Evolutionary conservation across 2,797 vertebrate species (phyloP).

Genomic region (Acipenser transmontanus): DNA sequence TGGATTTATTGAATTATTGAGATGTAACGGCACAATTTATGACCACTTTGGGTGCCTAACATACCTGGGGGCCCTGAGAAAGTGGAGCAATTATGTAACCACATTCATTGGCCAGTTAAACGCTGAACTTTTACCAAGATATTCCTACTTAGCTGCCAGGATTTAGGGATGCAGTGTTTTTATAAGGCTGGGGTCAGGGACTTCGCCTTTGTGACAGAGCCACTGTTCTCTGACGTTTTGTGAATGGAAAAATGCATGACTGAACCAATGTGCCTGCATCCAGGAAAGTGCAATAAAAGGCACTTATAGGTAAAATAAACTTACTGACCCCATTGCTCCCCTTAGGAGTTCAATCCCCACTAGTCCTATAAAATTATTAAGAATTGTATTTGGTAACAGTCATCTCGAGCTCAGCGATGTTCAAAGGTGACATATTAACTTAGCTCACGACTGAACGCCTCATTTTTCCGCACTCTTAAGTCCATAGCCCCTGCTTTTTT

Average conservation of each 20-base stretch:
- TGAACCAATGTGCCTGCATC: neutral
- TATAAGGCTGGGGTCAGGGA: conserved; percentile 18
- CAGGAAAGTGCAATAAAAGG: conserved; percentile 12
- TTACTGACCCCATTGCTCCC: neutral
- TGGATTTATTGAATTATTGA: conserved; percentile 35
- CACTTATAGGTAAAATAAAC: neutral
- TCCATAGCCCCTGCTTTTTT: neutral
- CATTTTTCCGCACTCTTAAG: conserved; percentile 5
- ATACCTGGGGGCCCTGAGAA: conserved; percentile 32
- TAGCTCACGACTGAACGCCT: neutral
- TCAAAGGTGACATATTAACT: conserved; percentile 7
- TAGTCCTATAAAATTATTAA: conserved; percentile 1
- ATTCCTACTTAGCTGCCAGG: conserved; percentile 16
- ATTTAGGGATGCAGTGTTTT: conserved; percentile 23
- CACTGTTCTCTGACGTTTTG: conserved; percentile 5
- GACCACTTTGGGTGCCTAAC: conserved; percentile 34
- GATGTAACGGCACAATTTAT: conserved; percentile 40
- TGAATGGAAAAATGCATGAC: conserved; percentile 20
- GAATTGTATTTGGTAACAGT: neutral
- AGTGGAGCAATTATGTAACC: conserved; percentile 31
- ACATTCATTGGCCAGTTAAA: conserved; percentile 37
- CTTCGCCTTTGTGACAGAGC: conserved; percentile 25
- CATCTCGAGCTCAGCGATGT: conserved; percentile 9
- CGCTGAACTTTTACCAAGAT: conserved; percentile 28
- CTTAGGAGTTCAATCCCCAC: neutral